Percentiles rank a stretch among this genome's conserved stretches.
Evolutionary conservation across 1,140 invertebrate genomes (phyloP).

Genomic region (Nixonia krombeini): DNA sequence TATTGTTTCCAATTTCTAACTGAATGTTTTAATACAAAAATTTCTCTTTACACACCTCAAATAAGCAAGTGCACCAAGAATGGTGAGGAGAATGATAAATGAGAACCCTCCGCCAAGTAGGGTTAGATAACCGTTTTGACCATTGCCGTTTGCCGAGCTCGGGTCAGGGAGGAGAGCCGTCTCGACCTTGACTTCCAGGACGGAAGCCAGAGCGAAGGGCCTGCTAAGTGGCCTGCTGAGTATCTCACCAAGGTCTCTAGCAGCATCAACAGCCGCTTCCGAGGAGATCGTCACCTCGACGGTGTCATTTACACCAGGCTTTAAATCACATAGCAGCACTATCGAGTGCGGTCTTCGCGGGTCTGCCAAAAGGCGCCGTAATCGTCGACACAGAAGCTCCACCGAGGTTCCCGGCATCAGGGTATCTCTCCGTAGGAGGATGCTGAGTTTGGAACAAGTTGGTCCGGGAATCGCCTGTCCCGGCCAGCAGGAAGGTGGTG

Average conservation of each 20-base stretch:
- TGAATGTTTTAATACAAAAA: no score
- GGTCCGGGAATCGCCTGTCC: constrained; percentile 75
- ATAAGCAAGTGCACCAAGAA: constrained; percentile 66
- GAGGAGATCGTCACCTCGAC: constrained; percentile 85
- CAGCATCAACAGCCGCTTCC: constrained; percentile 76
- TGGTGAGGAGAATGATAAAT: constrained; percentile 54
- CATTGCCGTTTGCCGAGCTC: constrained; percentile 68
- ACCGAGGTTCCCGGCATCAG: constrained; percentile 80
- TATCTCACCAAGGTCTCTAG: constrained; percentile 78
- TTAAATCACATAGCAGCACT: constrained; percentile 86
- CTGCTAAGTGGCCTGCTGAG: constrained; percentile 77
- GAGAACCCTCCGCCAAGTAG: constrained; percentile 69
- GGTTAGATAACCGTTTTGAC: constrained; percentile 71
- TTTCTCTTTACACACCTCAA: constrained; percentile 34
- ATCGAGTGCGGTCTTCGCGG: constrained; percentile 74
- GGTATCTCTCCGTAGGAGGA: constrained; percentile 79
- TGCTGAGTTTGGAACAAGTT: constrained; percentile 81
- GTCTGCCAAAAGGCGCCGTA: constrained; percentile 79
- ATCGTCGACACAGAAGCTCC: constrained; percentile 78
- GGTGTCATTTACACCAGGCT: constrained; percentile 83
- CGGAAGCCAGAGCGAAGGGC: constrained; percentile 77
- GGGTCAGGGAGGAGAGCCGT: constrained; percentile 76
- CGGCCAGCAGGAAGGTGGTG: constrained; percentile 84
- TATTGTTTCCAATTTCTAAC: no score
- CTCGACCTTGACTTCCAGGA: constrained; percentile 85